A percentile compares a stretch with the other conserved stretches of the same genome.
Evolutionary conservation across 2,888 invertebrate genomes (phyloP).

Genomic region (Abrostola tripartita): DNA sequence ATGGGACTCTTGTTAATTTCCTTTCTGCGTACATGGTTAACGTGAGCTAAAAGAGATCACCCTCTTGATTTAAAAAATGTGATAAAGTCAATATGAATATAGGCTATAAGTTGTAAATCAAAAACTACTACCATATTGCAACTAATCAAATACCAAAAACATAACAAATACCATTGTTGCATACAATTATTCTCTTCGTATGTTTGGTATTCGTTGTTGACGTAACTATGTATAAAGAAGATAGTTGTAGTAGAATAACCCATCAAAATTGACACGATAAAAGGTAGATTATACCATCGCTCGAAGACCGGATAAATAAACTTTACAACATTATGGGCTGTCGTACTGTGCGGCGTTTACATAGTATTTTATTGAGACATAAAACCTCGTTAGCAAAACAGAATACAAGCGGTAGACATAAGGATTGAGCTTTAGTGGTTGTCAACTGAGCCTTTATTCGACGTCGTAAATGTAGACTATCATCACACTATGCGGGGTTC

Average conservation of each 20-base stretch:
- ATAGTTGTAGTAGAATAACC: not conserved
- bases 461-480: conserved; percentile 39
- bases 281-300: not conserved
- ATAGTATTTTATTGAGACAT: conserved; percentile 32
- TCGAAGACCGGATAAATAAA: conserved; percentile 9
- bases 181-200: no score
- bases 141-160: no score
- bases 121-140: no score
- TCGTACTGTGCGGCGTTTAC: conserved; percentile 14
- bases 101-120: no score
- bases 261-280: not conserved
- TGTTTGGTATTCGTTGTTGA: no score
- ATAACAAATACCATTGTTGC: no score
- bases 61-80: no score
- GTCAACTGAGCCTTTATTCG: conserved; percentile 41
- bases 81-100: no score
- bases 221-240: not conserved
- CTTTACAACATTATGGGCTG: conserved; percentile 1
- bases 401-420: conserved; percentile 38
- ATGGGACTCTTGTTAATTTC: no score
- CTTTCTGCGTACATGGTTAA: no score
- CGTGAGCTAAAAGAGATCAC: no score
- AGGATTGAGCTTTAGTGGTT: conserved; percentile 33
- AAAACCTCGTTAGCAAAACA: conserved; percentile 33
- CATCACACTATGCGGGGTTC: conserved; percentile 21